These are phyloP conservation scores for Electrophaes corylata DNA, from an alignment of 2,888 invertebrate genomes.

Conservation along the genomic window DNA sequence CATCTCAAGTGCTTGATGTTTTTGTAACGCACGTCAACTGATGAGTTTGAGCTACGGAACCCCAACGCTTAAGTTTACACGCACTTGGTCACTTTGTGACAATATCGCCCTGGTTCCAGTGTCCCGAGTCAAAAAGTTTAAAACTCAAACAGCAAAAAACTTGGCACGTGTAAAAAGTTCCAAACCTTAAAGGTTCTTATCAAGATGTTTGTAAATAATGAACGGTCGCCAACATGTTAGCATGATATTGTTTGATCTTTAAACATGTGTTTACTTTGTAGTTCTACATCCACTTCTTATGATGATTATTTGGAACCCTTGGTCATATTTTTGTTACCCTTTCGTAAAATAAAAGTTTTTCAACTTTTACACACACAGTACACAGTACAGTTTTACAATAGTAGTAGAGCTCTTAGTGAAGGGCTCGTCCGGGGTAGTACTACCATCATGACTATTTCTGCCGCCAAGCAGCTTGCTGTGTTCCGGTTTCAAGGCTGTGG, in stretches of 20 bases:
- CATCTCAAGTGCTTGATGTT: too few species aligned
- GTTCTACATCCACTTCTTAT: constrained; percentile 8
- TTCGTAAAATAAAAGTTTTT: background rate
- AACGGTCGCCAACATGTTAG: constrained; percentile 63
- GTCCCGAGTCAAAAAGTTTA: constrained; percentile 14
- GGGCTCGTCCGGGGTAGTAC: too few species aligned
- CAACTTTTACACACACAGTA: too few species aligned
- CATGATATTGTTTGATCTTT: constrained; percentile 48
- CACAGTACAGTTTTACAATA: too few species aligned
- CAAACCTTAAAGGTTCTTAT: constrained; percentile 63
- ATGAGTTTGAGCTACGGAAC: background rate
- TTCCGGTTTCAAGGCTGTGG: too few species aligned
- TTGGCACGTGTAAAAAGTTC: constrained; percentile 65
- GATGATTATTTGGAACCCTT: constrained; percentile 9
- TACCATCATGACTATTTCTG: too few species aligned
- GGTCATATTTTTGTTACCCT: background rate
- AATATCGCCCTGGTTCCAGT: background rate
- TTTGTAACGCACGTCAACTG: too few species aligned
- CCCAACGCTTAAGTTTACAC: background rate
- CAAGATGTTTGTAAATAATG: constrained; percentile 74
- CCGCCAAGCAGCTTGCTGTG: too few species aligned
- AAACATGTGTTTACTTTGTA: constrained; percentile 24
- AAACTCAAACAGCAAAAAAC: constrained; percentile 22
- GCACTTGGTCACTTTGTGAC: background rate
- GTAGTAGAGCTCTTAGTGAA: too few species aligned